These are phyloP conservation scores for Tamias sibiricus DNA, from an alignment of 2,113 vertebrate genomes.

Conservation along the genomic window DNA sequence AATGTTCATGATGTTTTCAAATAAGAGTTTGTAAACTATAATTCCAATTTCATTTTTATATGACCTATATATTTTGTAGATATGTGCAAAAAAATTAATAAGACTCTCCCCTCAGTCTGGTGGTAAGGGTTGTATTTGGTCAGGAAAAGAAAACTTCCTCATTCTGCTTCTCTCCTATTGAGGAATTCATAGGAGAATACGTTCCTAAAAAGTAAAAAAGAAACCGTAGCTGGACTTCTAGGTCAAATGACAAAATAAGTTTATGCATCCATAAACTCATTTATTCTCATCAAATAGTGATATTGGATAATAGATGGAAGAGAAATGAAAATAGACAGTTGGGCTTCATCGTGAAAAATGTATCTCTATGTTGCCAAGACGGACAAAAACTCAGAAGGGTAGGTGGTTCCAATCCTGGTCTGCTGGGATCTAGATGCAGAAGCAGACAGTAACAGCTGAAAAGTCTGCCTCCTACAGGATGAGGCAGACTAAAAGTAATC, in stretches of 20 bases:
- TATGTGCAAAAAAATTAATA: neutral
- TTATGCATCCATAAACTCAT: slow-evolving; percentile 4
- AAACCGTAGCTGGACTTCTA: neutral
- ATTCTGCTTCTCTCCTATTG: neutral
- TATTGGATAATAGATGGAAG: neutral
- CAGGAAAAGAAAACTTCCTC: slow-evolving; percentile 11
- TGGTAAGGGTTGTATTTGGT: slow-evolving; percentile 24
- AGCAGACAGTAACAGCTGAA: neutral
- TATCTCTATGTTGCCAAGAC: neutral
- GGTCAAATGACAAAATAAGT: neutral
- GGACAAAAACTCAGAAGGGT: neutral
- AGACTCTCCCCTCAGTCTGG: neutral
- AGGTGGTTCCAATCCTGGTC: neutral
- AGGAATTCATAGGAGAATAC: slow-evolving; percentile 5
- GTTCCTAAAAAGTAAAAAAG: slow-evolving; percentile 18
- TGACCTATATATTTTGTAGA: neutral
- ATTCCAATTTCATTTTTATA: slow-evolving; percentile 32
- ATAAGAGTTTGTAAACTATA: neutral
- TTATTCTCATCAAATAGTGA: neutral
- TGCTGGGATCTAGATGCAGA: neutral
- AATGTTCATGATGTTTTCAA: neutral
- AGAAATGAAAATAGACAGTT: neutral
- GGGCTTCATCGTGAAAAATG: neutral
- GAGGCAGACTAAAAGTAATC: neutral
- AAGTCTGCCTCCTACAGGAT: neutral